A percentile compares a stretch with the other conserved stretches of the same genome.
phyloP scores from a whole-genome alignment of 2,113 vertebrate genomes.

The Casuarius casuarius region DNA sequence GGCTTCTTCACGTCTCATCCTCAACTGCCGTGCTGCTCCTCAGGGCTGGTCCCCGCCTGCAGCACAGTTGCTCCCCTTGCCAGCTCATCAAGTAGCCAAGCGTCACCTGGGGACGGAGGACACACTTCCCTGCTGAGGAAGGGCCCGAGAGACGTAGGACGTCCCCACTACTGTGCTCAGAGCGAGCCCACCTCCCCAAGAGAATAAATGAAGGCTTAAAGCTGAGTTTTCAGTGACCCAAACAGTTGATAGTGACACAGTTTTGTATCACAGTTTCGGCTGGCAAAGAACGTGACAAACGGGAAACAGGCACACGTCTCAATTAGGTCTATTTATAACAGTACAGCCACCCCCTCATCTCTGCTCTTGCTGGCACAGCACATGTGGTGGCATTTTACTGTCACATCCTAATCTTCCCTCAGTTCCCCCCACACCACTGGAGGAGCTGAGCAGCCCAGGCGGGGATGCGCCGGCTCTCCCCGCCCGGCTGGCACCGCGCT shows the following conservation, averaged over 20 bases:
- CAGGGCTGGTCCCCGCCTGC: background rate
- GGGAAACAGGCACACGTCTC: background rate
- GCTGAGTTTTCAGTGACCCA: background rate
- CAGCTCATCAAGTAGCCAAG: background rate
- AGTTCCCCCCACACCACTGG: no score
- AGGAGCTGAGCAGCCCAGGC: background rate
- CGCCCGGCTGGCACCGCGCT: fast-evolving
- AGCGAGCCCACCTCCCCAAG: no score
- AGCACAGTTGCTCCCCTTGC: background rate
- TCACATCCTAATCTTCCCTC: background rate
- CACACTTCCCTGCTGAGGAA: background rate
- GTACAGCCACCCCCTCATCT: background rate
- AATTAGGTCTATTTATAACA: background rate
- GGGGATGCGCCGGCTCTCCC: background rate
- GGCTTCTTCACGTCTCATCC: background rate
- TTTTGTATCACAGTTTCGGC: background rate
- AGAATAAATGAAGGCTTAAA: fast-evolving
- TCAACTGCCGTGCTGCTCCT: background rate
- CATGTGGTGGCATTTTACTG: background rate
- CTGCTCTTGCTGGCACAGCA: background rate
- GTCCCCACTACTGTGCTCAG: background rate
- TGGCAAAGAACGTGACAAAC: background rate
- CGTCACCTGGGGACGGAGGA: background rate
- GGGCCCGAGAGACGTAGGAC: background rate
- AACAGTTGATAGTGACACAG: fast-evolving